Percentiles rank a stretch among this genome's conserved stretches.
Evolutionary conservation across 2,797 vertebrate genomes (phyloP).

Genomic region (Diceros bicornis): DNA sequence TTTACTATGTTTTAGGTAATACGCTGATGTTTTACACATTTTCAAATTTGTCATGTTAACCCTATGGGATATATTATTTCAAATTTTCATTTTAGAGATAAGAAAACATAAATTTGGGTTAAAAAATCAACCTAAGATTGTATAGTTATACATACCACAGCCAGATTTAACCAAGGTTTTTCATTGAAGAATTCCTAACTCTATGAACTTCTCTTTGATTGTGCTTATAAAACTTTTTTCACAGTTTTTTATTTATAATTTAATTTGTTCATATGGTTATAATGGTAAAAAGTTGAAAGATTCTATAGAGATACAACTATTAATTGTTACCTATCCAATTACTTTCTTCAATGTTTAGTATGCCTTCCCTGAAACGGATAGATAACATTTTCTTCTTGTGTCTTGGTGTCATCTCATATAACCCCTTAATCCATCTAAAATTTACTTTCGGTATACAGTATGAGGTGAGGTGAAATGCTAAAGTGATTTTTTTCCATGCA

Average conservation of each 20-base stretch:
- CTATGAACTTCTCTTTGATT: neutral
- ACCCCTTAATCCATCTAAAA: neutral
- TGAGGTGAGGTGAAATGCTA: neutral
- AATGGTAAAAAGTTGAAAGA: neutral
- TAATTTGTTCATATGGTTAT: slow-evolving; percentile 14
- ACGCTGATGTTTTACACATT: neutral
- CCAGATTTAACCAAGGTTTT: neutral
- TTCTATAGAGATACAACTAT: neutral
- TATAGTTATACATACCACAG: neutral
- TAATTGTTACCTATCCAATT: neutral
- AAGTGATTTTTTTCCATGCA: neutral
- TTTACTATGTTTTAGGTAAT: neutral
- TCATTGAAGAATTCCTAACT: neutral
- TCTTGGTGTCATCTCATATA: neutral
- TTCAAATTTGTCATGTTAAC: neutral
- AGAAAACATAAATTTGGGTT: neutral
- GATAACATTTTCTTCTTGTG: slow-evolving; percentile 8
- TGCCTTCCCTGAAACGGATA: neutral
- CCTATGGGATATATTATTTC: neutral
- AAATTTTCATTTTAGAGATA: slow-evolving; percentile 53
- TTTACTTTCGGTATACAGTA: neutral
- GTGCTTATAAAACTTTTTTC: neutral
- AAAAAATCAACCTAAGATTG: neutral
- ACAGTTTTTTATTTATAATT: neutral
- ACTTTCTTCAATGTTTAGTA: neutral